Base-by-base conservation (phyloP, 2,888 invertebrate species). In the Phaonia tiefii region DNA sequence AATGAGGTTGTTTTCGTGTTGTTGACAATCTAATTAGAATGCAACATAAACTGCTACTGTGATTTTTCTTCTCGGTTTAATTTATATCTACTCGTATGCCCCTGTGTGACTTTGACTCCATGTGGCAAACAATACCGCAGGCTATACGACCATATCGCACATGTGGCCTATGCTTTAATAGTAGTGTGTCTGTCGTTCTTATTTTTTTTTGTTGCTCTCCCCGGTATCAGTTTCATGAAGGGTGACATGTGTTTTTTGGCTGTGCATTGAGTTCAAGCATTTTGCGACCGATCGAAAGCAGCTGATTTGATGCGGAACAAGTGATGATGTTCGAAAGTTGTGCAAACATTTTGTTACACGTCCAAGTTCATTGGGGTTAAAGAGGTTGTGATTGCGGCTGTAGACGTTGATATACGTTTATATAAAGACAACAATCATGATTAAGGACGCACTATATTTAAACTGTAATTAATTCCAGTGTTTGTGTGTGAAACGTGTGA, bases 1-100 rank as follows among this genome's bases (percentile, higher is more conserved):
- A 81, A 81, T 81, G 78, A 69, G 75, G 72, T 75, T 74, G 63
- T 69, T 78, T 78, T 60, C 39, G 67, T 81, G 46, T 67, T 77
- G 65, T 81, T 81, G 80, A 89, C 89, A 89, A 89, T 89, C 89
- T 89, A 89, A 89, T 89, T 89, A 89, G 89, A 88, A 88, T 89
- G 88, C 86, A 85, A 87, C 87, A 88, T 86, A 78, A 81, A 81
- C 80, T 58, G 65, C 78, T 81, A 78, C 80, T 81, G 80, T 81
- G 80, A 81, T 81, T 81, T 31, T 81, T 78, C 46, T 80, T 72
- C 13, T 11, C 63, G 63, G 42, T 42, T 63, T 63, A 39, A 63
- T 63, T 63, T 63, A 63, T 63, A 22, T 63, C 22, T 22, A 39
- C 42, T 39, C 8, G 31, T 31, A 31, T 8, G n/a, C n/a, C n/a